Percentiles rank a stretch among this genome's conserved stretches.
These are phyloP conservation scores for Sepioteuthis lessoniana DNA, from an alignment of 2,888 invertebrate species.

Conservation along the genomic window DNA sequence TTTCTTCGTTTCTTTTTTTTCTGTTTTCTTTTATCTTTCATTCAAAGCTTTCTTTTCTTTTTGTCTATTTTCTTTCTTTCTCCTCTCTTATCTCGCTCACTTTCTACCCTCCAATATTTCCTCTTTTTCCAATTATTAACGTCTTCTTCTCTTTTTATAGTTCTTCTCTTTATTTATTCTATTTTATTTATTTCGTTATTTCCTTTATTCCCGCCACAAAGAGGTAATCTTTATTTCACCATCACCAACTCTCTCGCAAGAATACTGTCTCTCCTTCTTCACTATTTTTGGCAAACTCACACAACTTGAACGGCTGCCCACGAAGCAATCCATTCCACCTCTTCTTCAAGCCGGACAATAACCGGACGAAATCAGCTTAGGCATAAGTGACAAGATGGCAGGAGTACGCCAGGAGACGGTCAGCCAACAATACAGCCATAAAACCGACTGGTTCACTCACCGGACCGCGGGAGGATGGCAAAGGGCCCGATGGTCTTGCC, in stretches of 20 bases:
- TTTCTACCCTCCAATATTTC: no score
- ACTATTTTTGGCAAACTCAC: not conserved
- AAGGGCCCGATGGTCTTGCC: no score
- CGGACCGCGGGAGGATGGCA: conserved; percentile 15
- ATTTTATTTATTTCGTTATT: not conserved
- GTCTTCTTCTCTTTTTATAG: no score
- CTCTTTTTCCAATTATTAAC: no score
- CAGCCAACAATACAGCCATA: conserved; percentile 21
- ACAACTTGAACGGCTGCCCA: not conserved
- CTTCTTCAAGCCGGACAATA: not conserved
- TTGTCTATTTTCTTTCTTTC: no score
- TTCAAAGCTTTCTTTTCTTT: no score
- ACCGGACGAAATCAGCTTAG: conserved; percentile 21
- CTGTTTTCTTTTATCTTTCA: no score
- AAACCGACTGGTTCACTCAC: conserved; percentile 33
- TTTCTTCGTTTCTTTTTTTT: no score
- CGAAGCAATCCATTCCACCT: not conserved
- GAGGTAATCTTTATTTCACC: not conserved
- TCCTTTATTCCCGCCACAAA: not conserved
- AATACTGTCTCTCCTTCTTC: not conserved
- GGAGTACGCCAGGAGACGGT: not conserved
- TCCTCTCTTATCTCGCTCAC: no score
- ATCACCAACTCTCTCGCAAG: not conserved
- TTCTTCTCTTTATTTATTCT: no score
- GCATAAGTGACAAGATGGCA: conserved; percentile 4